A percentile compares a stretch with the other conserved stretches of the same genome.
Conservation (phyloP, 2,888 invertebrate species). For the Macaria notata region DNA sequence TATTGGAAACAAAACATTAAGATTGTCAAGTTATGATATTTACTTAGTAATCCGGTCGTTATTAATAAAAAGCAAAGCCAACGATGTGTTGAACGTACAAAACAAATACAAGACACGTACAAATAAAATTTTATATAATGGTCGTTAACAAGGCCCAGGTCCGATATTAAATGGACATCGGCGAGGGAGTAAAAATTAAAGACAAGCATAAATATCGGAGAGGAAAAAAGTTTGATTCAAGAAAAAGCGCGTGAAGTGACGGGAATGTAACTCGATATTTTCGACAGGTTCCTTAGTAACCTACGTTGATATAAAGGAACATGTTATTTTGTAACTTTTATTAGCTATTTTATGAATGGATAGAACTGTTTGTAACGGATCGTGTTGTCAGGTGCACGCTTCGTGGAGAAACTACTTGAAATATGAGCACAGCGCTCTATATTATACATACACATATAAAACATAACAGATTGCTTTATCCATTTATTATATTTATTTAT, state of each 20-base stretch:
- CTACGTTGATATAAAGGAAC: constrained; percentile 56
- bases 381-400: constrained; percentile 1
- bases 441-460: too few species aligned
- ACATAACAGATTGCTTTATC: too few species aligned
- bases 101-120: constrained; percentile 64
- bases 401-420: not conserved
- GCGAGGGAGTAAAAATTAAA: constrained; percentile 78
- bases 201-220: constrained; percentile 75
- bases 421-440: too few species aligned
- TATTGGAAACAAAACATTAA: constrained; percentile 2
- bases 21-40: constrained; percentile 23
- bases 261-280: constrained; percentile 76
- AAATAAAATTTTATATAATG: constrained; percentile 80
- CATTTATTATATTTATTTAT: too few species aligned
- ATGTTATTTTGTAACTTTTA: constrained; percentile 55
- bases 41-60: constrained; percentile 46
- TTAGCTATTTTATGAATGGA: constrained; percentile 67
- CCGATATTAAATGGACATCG: constrained; percentile 77
- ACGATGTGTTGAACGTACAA: constrained; percentile 73
- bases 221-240: constrained; percentile 70
- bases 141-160: constrained; percentile 75
- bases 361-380: constrained; percentile 28
- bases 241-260: constrained; percentile 57
- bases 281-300: constrained; percentile 56
- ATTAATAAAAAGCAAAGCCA: constrained; percentile 74